These are phyloP conservation scores for Rhimphoctona megacephalus DNA, from an alignment of 2,888 invertebrate genomes.

Conservation along the genomic window DNA sequence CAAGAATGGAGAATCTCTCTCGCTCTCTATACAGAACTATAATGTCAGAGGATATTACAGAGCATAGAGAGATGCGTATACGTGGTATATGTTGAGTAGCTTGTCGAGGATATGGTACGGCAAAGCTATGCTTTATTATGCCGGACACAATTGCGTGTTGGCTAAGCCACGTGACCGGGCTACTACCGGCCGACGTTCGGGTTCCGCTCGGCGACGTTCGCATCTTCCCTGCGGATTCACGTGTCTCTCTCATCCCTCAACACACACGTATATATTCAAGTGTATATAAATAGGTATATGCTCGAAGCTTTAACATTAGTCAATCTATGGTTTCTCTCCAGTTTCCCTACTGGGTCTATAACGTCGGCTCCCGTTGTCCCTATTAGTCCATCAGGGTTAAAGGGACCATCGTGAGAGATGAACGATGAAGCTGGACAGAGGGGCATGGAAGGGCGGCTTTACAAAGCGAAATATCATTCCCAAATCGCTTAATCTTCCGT, in stretches of 20 bases:
- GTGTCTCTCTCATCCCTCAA: slow-evolving; percentile 63
- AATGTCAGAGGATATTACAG: slow-evolving; percentile 39
- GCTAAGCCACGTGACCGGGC: slow-evolving; percentile 84
- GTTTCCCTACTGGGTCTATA: slow-evolving; percentile 32
- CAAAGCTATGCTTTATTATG: slow-evolving; percentile 82
- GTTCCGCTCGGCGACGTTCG: slow-evolving; percentile 83
- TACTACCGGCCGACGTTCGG: slow-evolving; percentile 84
- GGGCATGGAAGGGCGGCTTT: slow-evolving; percentile 38
- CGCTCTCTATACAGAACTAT: slow-evolving; percentile 10
- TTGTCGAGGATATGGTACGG: slow-evolving; percentile 47
- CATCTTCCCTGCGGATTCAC: slow-evolving; percentile 76
- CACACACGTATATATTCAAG: slow-evolving; percentile 62
- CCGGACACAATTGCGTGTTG: slow-evolving; percentile 85
- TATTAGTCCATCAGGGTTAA: slow-evolving; percentile 51
- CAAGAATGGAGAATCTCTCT: slow-evolving; percentile 39
- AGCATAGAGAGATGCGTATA: slow-evolving; percentile 4
- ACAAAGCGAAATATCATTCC: slow-evolving; percentile 67
- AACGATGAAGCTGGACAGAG: slow-evolving; percentile 62
- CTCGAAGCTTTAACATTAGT: slow-evolving; percentile 31
- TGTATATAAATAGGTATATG: not conserved
- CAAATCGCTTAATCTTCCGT: slow-evolving; percentile 68
- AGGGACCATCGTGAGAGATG: slow-evolving; percentile 60
- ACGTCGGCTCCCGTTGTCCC: slow-evolving; percentile 33
- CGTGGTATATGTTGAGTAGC: slow-evolving; percentile 32
- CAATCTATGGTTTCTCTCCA: slow-evolving; percentile 33